A percentile compares a stretch with the other conserved stretches of the same genome.
These are phyloP conservation scores for Agrochola lota DNA, from an alignment of 2,888 invertebrate species.

Conservation along the genomic window DNA sequence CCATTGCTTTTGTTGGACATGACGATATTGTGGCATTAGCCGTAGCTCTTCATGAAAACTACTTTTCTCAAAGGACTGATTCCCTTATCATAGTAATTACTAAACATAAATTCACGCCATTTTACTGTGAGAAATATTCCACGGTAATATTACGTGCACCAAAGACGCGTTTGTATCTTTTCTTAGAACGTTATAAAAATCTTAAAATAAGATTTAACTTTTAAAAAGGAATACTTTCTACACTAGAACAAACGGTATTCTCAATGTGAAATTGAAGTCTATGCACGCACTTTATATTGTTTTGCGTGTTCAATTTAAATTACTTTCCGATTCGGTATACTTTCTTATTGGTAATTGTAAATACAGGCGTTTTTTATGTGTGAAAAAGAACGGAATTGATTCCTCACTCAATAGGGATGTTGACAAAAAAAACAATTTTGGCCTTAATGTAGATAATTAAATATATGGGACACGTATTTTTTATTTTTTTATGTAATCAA, in stretches of 20 bases:
- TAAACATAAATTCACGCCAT: background rate
- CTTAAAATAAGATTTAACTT: no score
- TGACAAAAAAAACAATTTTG: no score
- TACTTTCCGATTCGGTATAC: conserved; percentile 11
- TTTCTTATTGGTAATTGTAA: conserved; percentile 5
- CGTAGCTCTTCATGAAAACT: background rate
- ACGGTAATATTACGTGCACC: background rate
- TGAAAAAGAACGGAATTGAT: background rate
- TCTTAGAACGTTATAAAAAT: conserved; percentile 13
- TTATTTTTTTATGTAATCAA: no score
- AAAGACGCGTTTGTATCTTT: conserved; percentile 44
- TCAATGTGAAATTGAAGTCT: background rate
- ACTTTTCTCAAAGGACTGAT: background rate
- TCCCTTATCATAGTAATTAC: background rate
- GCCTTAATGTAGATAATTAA: no score
- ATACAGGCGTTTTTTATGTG: background rate
- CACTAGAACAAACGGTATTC: conserved; percentile 22
- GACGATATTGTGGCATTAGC: background rate
- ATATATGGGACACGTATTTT: no score
- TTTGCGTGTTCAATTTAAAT: conserved; percentile 30
- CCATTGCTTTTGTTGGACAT: background rate
- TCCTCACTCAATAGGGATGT: background rate
- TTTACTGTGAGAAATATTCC: background rate
- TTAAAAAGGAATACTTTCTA: background rate
- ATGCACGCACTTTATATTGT: conserved; percentile 28